Conservation (phyloP, 2,888 invertebrate genomes). For the Macrosoma leucophasiata region DNA sequence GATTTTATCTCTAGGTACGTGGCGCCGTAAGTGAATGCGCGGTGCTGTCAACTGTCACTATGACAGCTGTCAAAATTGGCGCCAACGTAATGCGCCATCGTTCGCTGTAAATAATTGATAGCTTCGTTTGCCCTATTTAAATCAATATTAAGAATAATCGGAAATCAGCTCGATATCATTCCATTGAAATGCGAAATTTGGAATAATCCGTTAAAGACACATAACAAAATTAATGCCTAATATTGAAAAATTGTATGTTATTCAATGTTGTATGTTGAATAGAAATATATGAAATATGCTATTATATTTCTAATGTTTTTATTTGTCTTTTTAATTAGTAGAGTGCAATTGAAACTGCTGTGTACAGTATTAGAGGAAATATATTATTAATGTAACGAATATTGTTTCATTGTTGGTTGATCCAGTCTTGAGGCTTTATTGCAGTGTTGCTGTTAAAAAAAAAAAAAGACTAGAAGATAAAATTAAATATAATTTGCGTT, state of each 20-base stretch:
- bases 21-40: slow-evolving; percentile 17
- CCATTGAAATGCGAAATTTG: slow-evolving; percentile 40
- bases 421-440: slow-evolving; percentile 28
- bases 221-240: slow-evolving; percentile 33
- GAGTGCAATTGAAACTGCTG: slow-evolving; percentile 41
- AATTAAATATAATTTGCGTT: too few species aligned
- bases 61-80: slow-evolving; percentile 17
- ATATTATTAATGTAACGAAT: slow-evolving; percentile 52
- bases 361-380: slow-evolving; percentile 69
- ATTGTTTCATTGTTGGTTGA: slow-evolving; percentile 39
- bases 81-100: slow-evolving; percentile 20
- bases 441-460: slow-evolving; percentile 35
- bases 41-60: slow-evolving; percentile 11
- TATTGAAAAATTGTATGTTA: slow-evolving; percentile 55
- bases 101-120: slow-evolving; percentile 33
- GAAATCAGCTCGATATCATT: slow-evolving; percentile 70
- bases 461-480: too few species aligned
- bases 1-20: slow-evolving; percentile 34
- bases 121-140: slow-evolving; percentile 31
- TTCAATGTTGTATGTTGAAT: slow-evolving; percentile 68
- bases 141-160: slow-evolving; percentile 26
- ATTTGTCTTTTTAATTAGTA: slow-evolving; percentile 41
- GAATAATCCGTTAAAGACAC: slow-evolving; percentile 53
- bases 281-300: slow-evolving; percentile 64
- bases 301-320: slow-evolving; percentile 49